Percentiles rank a stretch among this genome's conserved stretches.
Conservation (phyloP, 2,888 invertebrate genomes). For the Philhelius pedissequus region DNA sequence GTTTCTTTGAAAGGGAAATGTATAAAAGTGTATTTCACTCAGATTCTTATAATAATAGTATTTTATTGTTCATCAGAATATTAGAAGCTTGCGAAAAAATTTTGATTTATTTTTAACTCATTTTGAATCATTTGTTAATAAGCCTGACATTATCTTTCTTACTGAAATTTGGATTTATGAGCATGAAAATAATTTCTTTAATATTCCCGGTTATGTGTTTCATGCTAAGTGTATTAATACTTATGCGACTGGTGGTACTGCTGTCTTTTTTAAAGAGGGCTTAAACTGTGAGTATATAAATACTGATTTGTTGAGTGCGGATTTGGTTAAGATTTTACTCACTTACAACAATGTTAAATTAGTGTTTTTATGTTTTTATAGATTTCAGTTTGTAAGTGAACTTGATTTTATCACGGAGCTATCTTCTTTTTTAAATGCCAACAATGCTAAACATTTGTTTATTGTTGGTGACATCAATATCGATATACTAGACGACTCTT, state of each 20-base stretch:
- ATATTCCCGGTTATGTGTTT: not conserved
- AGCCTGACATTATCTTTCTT: slow-evolving; percentile 9
- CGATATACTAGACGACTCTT: not conserved
- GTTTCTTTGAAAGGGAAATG: too few relatives aligned
- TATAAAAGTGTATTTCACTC: not conserved
- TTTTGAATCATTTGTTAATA: slow-evolving; percentile 10
- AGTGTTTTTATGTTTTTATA: not conserved
- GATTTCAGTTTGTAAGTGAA: not conserved
- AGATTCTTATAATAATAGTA: not conserved
- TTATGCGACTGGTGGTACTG: slow-evolving; percentile 3
- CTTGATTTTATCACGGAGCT: not conserved
- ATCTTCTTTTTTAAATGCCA: not conserved
- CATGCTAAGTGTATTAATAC: slow-evolving; percentile 3
- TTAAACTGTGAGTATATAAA: not conserved
- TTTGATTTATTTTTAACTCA: not conserved
- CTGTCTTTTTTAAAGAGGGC: not conserved
- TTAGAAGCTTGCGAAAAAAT: not conserved
- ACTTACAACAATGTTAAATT: not conserved
- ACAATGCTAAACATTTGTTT: not conserved
- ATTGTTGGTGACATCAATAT: not conserved
- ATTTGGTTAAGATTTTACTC: not conserved
- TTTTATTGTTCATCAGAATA: not conserved
- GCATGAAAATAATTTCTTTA: not conserved
- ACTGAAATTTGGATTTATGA: slow-evolving; percentile 9
- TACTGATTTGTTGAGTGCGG: not conserved